A percentile compares a stretch with the other conserved stretches of the same genome.
These are phyloP conservation scores for Zosterops hypoxanthus DNA, from an alignment of 2,113 vertebrate species.

Conservation along the genomic window DNA sequence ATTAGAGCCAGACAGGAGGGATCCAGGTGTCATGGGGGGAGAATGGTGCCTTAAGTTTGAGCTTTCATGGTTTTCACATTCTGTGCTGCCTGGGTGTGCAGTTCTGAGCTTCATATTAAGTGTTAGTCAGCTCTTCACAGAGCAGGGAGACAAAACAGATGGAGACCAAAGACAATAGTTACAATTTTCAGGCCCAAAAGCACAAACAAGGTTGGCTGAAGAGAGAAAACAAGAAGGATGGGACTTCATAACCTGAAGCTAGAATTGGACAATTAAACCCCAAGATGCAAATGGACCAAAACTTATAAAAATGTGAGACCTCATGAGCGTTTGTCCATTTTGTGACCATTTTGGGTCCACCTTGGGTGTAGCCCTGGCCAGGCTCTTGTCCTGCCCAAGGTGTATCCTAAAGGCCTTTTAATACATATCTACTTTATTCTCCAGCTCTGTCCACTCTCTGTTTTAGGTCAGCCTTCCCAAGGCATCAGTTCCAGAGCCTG, in stretches of 20 bases:
- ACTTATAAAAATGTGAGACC: neutral
- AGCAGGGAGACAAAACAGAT: neutral
- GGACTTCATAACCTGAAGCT: neutral
- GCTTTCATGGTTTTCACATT: neutral
- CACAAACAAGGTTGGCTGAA: neutral
- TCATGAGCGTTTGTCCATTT: rapidly evolving
- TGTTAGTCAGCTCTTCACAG: neutral
- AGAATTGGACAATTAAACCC: neutral
- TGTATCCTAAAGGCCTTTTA: neutral
- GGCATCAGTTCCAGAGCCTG: neutral
- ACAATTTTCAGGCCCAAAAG: neutral
- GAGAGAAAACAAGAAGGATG: neutral
- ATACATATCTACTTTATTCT: neutral
- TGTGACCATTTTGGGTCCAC: neutral
- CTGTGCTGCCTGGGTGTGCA: neutral
- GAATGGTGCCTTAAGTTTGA: neutral
- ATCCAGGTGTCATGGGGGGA: neutral
- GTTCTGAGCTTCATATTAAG: neutral
- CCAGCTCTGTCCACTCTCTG: neutral
- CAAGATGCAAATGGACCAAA: neutral
- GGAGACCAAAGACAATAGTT: neutral
- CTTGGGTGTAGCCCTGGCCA: neutral
- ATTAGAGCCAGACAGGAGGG: neutral
- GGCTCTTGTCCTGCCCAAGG: neutral
- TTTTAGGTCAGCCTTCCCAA: neutral